phyloP scores from a whole-genome alignment of 2,797 vertebrate species.

The Myotis findleyi region DNA sequence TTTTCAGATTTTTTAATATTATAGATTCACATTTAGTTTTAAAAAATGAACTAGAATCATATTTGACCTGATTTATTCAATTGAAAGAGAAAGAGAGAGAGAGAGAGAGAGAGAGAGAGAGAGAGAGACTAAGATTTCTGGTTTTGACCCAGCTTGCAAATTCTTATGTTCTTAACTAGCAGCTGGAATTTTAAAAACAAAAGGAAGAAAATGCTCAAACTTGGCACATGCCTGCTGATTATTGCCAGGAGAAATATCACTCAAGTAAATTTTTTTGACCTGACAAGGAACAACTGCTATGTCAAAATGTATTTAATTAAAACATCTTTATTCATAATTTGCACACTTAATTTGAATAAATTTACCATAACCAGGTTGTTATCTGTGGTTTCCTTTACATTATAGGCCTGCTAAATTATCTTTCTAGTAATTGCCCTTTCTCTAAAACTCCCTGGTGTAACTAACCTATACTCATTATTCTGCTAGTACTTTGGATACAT shows the following conservation, averaged over 20 bases:
- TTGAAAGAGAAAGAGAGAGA: not conserved
- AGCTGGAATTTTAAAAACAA: constrained; percentile 65
- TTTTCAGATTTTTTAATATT: not conserved
- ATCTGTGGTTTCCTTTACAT: constrained; percentile 45
- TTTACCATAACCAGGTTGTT: constrained; percentile 37
- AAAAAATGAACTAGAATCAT: not conserved
- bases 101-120: not conserved
- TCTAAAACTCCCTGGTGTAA: constrained; percentile 15
- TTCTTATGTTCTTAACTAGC: constrained; percentile 69
- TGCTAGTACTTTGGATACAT: not conserved
- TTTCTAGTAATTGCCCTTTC: not conserved
- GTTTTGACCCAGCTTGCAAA: constrained; percentile 63
- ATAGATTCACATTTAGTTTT: not conserved
- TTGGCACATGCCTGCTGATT: constrained; percentile 69
- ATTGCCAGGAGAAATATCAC: constrained; percentile 83
- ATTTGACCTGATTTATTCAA: not conserved
- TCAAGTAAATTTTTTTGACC: constrained; percentile 83
- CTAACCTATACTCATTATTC: not conserved
- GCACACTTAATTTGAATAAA: constrained; percentile 79
- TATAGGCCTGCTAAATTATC: not conserved
- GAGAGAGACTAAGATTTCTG: not conserved
- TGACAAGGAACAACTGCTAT: constrained; percentile 86
- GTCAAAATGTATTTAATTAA: constrained; percentile 84
- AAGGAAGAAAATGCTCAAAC: constrained; percentile 77
- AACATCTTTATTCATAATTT: constrained; percentile 77